phyloP scores from a whole-genome alignment of 2,797 vertebrate genomes.

The Cossypha dichroa region DNA sequence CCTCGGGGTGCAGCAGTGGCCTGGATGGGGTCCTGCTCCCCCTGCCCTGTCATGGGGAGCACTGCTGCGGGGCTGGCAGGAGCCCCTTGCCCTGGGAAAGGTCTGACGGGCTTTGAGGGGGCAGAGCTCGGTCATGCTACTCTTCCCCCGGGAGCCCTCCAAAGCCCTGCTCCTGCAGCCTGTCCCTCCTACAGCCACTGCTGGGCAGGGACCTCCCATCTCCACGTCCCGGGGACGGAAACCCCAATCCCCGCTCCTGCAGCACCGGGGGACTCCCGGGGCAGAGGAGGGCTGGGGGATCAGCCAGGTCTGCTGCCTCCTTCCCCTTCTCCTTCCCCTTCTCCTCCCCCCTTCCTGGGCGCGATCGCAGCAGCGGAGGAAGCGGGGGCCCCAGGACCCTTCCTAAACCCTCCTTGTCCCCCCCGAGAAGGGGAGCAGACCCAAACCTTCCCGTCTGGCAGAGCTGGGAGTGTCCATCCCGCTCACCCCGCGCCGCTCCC shows the following conservation, averaged over 20 bases:
- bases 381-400: neutral
- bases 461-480: neutral
- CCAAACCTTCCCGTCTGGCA: neutral
- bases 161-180: neutral
- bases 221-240: neutral
- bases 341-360: neutral
- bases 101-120: neutral
- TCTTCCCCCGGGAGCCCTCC: accelerated
- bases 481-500: neutral
- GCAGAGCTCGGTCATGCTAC: neutral
- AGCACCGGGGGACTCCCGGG: neutral
- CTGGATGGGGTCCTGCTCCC: neutral
- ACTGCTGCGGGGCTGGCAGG: neutral
- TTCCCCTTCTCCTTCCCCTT: neutral
- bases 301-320: neutral
- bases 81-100: neutral
- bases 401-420: too few relatives aligned
- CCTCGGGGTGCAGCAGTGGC: accelerated
- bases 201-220: neutral
- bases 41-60: too few relatives aligned
- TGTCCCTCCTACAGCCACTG: neutral
- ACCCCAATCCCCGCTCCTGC: neutral
- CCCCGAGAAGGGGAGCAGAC: accelerated
- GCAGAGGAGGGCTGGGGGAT: neutral
- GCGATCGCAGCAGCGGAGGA: neutral